These are phyloP conservation scores for Agonopterix subpropinquella DNA, from an alignment of 2,888 invertebrate genomes.

Conservation along the genomic window DNA sequence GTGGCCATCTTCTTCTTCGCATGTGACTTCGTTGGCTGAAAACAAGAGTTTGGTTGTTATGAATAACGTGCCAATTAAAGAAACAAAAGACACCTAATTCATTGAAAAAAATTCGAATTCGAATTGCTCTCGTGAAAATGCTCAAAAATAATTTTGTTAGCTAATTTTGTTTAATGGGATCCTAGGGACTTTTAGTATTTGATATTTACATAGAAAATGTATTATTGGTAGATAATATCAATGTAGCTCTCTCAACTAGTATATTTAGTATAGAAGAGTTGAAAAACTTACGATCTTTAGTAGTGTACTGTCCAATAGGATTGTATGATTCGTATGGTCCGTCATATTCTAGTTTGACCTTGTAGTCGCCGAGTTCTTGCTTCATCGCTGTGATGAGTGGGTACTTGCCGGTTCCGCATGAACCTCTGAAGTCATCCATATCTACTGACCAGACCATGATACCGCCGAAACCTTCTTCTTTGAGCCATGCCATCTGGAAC, in stretches of 20 bases:
- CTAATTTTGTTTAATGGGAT: no score
- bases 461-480: slow-evolving; percentile 95
- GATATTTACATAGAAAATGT: no score
- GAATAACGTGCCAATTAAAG: no score
- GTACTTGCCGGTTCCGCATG: slow-evolving; percentile 93
- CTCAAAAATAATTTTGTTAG: no score
- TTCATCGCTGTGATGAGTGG: slow-evolving; percentile 92
- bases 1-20: slow-evolving; percentile 96
- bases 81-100: no score
- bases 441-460: slow-evolving; percentile 98
- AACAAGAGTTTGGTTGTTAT: slow-evolving; percentile 12
- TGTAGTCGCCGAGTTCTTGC: slow-evolving; percentile 88
- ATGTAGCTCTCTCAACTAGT: no score
- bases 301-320: slow-evolving; percentile 86
- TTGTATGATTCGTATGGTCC: slow-evolving; percentile 88
- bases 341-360: slow-evolving; percentile 87
- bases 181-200: no score
- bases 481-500: slow-evolving; percentile 91
- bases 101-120: no score
- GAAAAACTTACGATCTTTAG: slow-evolving; percentile 87
- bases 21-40: slow-evolving; percentile 89
- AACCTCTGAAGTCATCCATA: slow-evolving; percentile 95
- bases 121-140: no score
- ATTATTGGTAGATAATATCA: neutral
- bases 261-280: no score